A percentile compares a stretch with the other conserved stretches of the same genome.
These are phyloP conservation scores for Emydoidea blandingii DNA, from an alignment of 2,797 vertebrate genomes.

Conservation along the genomic window DNA sequence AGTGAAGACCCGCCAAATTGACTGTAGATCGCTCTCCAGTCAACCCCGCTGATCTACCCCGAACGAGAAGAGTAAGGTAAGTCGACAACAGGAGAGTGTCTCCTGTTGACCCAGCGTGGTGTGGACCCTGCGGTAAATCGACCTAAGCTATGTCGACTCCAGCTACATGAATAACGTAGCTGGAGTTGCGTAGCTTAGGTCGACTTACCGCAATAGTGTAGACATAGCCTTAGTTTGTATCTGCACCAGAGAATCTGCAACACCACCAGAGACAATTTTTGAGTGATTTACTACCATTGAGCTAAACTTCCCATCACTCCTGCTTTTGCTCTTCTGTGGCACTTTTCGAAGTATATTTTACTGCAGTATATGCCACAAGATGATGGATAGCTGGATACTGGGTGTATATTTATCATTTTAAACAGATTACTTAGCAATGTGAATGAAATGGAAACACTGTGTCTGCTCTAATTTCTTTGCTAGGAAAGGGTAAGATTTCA, in stretches of 20 bases:
- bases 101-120: too few species aligned
- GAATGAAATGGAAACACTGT: conserved; percentile 22
- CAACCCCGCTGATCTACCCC: too few species aligned
- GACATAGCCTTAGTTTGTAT: neutral
- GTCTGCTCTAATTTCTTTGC: conserved; percentile 34
- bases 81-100: too few species aligned
- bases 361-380: neutral
- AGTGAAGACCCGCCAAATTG: too few species aligned
- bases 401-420: conserved; percentile 37
- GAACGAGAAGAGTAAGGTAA: too few species aligned
- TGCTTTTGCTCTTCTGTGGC: conserved; percentile 31
- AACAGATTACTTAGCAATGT: conserved; percentile 44
- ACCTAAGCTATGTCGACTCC: too few species aligned
- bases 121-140: too few species aligned
- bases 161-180: too few species aligned
- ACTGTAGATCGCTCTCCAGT: too few species aligned
- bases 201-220: neutral
- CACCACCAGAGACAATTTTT: conserved; percentile 10
- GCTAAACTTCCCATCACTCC: neutral
- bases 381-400: conserved; percentile 35
- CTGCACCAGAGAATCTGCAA: neutral
- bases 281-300: conserved; percentile 53
- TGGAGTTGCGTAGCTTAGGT: too few species aligned
- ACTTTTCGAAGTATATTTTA: conserved; percentile 44
- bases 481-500: neutral